These are phyloP conservation scores for Xenopus petersii DNA, from an alignment of 2,797 vertebrate species.

Conservation along the genomic window DNA sequence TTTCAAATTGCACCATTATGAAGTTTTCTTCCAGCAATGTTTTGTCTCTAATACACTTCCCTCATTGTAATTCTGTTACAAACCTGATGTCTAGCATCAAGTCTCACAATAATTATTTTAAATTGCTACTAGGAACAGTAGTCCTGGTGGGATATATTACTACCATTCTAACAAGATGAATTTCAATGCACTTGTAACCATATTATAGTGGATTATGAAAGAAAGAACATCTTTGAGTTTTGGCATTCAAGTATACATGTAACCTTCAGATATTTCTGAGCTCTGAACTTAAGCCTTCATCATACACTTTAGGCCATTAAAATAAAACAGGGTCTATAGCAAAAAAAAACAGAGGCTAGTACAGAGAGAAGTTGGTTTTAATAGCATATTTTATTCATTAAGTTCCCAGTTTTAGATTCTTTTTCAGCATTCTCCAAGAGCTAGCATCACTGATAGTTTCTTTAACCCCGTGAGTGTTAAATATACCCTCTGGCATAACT, in stretches of 20 bases:
- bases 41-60: slow-evolving; percentile 81
- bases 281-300: slow-evolving; percentile 59
- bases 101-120: slow-evolving; percentile 97
- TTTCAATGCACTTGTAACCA: slow-evolving; percentile 80
- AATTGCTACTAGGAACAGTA: slow-evolving; percentile 90
- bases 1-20: slow-evolving; percentile 83
- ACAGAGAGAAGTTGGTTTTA: slow-evolving; percentile 43
- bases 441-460: slow-evolving; percentile 43
- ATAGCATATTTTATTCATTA: slow-evolving; percentile 49
- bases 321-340: slow-evolving; percentile 55
- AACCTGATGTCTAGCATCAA: slow-evolving; percentile 89
- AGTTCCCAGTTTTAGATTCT: slow-evolving; percentile 46
- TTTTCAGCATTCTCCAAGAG: slow-evolving; percentile 41
- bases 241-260: slow-evolving; percentile 65
- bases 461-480: slow-evolving; percentile 50
- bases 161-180: slow-evolving; percentile 89
- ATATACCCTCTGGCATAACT: slow-evolving; percentile 47
- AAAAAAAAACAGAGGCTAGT: slow-evolving; percentile 41
- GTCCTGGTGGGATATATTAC: slow-evolving; percentile 94
- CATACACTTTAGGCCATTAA: slow-evolving; percentile 55
- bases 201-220: slow-evolving; percentile 75
- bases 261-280: slow-evolving; percentile 62
- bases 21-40: slow-evolving; percentile 82
- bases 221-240: slow-evolving; percentile 69
- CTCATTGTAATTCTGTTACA: slow-evolving; percentile 89